Evolutionary conservation across 2,888 invertebrate species (phyloP).

Genomic region (Drosophila dives): DNA sequence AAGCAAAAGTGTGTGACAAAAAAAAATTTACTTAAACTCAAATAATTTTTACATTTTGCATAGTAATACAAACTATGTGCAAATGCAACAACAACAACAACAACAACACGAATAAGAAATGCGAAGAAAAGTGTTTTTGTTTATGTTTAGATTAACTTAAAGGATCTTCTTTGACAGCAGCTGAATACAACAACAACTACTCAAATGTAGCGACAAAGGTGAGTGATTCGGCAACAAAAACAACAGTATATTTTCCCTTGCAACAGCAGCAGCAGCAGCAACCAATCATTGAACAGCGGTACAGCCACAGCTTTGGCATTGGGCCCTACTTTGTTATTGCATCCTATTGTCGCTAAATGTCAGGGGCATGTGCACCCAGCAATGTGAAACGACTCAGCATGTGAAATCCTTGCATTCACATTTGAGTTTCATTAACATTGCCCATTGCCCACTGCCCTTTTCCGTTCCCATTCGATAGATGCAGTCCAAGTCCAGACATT

Average conservation of each 20-base stretch:
- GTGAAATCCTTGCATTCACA: slow-evolving; percentile 11
- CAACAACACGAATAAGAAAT: slow-evolving; percentile 32
- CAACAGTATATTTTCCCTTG: slow-evolving; percentile 42
- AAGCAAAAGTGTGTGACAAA: slow-evolving; percentile 27
- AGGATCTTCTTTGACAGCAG: slow-evolving; percentile 6
- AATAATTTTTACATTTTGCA: slow-evolving; percentile 1
- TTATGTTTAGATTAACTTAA: slow-evolving; percentile 54
- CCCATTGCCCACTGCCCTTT: not conserved
- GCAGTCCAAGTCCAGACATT: slow-evolving; percentile 12
- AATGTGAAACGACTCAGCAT: slow-evolving; percentile 11
- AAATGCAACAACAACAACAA: slow-evolving; percentile 17
- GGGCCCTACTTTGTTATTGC: slow-evolving; percentile 35
- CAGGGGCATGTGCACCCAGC: slow-evolving; percentile 71
- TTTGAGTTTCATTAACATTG: slow-evolving; percentile 23
- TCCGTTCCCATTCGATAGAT: not conserved
- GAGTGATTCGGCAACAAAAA: slow-evolving; percentile 33
- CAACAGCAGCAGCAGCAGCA: slow-evolving; percentile 31
- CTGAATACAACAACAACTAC: slow-evolving; percentile 15
- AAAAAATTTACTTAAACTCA: not conserved
- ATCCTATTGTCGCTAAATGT: slow-evolving; percentile 70
- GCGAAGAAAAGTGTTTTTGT: slow-evolving; percentile 56
- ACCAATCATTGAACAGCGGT: slow-evolving; percentile 66
- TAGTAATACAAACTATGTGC: slow-evolving; percentile 38
- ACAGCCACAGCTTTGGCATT: slow-evolving; percentile 59
- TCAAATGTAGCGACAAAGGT: slow-evolving; percentile 67